These are phyloP conservation scores for Syngnathus floridae DNA, from an alignment of 2,113 vertebrate species.

Conservation along the genomic window DNA sequence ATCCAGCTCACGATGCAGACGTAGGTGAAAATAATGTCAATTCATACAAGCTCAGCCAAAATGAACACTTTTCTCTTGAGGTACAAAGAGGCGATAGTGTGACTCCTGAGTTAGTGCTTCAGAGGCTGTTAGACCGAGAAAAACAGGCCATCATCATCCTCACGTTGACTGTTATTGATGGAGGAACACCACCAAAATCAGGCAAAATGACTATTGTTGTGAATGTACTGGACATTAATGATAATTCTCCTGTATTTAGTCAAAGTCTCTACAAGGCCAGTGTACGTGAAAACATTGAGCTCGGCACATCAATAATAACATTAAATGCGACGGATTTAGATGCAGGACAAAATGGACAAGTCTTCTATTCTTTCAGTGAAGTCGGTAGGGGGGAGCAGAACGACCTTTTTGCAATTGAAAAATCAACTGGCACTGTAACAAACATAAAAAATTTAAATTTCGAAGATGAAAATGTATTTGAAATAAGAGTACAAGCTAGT, in stretches of 20 bases:
- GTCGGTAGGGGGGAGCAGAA: slow-evolving; percentile 17
- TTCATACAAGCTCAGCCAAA: slow-evolving; percentile 53
- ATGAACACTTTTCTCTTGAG: slow-evolving; percentile 52
- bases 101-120: slow-evolving; percentile 61
- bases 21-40: slow-evolving; percentile 55
- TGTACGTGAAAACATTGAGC: too few species aligned
- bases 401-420: slow-evolving; percentile 58
- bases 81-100: slow-evolving; percentile 58
- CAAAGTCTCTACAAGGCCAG: background rate
- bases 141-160: slow-evolving; percentile 45
- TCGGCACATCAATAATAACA: too few species aligned
- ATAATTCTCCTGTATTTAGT: slow-evolving; percentile 57
- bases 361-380: slow-evolving; percentile 40
- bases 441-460: slow-evolving; percentile 55
- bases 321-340: slow-evolving; percentile 47
- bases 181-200: slow-evolving; percentile 55
- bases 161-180: slow-evolving; percentile 58
- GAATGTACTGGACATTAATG: slow-evolving; percentile 53
- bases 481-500: slow-evolving; percentile 53
- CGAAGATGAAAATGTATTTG: slow-evolving; percentile 40
- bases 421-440: slow-evolving; percentile 57
- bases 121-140: slow-evolving; percentile 61
- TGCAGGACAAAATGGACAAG: slow-evolving; percentile 44
- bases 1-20: slow-evolving; percentile 56
- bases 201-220: slow-evolving; percentile 55